Evolutionary conservation across 2,113 vertebrate species (phyloP).

Genomic region (Mobula birostris): DNA sequence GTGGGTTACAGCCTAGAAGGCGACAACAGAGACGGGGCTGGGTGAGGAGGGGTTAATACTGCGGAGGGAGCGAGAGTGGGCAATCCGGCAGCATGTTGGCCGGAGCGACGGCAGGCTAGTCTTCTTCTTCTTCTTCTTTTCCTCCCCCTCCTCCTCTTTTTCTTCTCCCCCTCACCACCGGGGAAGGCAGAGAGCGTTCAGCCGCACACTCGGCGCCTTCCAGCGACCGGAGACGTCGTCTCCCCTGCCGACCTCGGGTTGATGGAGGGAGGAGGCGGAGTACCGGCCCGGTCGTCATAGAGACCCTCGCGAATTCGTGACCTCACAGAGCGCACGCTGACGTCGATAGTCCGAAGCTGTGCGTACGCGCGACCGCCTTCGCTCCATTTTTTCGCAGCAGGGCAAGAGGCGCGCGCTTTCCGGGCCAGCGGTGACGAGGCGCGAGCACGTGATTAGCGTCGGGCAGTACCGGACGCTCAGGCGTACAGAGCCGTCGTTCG

Average conservation of each 20-base stretch:
- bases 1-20: too few species aligned
- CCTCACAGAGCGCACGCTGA: not conserved
- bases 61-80: too few species aligned
- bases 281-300: not conserved
- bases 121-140: slow-evolving; percentile 40
- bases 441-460: too few species aligned
- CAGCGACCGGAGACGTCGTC: too few species aligned
- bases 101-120: slow-evolving; percentile 31
- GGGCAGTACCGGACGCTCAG: too few species aligned
- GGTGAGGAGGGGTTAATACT: not conserved
- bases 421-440: not conserved
- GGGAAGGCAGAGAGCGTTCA: not conserved
- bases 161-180: not conserved
- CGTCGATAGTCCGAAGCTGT: too few species aligned
- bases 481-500: too few species aligned
- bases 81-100: too few species aligned
- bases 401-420: not conserved
- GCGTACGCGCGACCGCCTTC: slow-evolving; percentile 5
- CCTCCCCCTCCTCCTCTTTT: too few species aligned
- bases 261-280: not conserved
- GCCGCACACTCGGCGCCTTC: too few species aligned
- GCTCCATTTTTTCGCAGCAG: slow-evolving; percentile 19
- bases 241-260: not conserved
- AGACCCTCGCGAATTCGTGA: not conserved
- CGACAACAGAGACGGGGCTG: too few species aligned